These are phyloP conservation scores for Lagocephalus sceleratus DNA, from an alignment of 2,797 vertebrate genomes.

Conservation along the genomic window DNA sequence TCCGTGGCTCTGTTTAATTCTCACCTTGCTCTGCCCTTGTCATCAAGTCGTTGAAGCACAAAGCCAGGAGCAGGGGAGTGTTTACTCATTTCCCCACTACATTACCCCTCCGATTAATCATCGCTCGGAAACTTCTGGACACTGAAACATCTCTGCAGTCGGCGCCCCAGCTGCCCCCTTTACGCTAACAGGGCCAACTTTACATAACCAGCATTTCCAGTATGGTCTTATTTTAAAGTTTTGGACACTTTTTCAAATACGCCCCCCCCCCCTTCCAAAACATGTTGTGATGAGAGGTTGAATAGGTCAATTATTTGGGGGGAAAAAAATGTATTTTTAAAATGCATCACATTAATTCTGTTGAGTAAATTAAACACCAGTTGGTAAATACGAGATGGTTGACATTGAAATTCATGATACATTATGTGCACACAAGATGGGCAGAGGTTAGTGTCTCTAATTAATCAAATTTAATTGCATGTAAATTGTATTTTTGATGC, in stretches of 20 bases:
- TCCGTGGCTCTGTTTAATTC: conserved; percentile 95
- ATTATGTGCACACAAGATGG: conserved; percentile 58
- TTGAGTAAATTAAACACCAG: not conserved
- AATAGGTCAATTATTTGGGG: conserved; percentile 18
- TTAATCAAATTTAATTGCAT: conserved; percentile 79
- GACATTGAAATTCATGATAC: conserved; percentile 73
- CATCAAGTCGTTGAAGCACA: conserved; percentile 99
- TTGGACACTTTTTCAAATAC: not conserved
- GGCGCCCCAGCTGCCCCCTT: conserved; percentile 56
- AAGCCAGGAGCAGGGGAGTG: conserved; percentile 99
- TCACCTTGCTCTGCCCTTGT: conserved; percentile 99
- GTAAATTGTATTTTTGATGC: conserved; percentile 75
- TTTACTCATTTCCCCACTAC: conserved; percentile 99
- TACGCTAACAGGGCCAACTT: conserved; percentile 60
- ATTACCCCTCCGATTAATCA: conserved; percentile 99
- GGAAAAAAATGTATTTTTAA: conserved; percentile 1
- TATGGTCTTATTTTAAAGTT: conserved; percentile 6
- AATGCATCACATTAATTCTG: conserved; percentile 5
- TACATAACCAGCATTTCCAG: conserved; percentile 47
- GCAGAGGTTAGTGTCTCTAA: conserved; percentile 75
- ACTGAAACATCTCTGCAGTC: conserved; percentile 87
- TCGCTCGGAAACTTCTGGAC: conserved; percentile 97
- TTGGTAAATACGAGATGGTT: conserved; percentile 50
- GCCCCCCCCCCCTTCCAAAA: conserved; percentile 5
- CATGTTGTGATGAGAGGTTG: conserved; percentile 17